These are phyloP conservation scores for Gasterosteus aculeatus DNA, from an alignment of 2,113 vertebrate genomes.

Conservation along the genomic window DNA sequence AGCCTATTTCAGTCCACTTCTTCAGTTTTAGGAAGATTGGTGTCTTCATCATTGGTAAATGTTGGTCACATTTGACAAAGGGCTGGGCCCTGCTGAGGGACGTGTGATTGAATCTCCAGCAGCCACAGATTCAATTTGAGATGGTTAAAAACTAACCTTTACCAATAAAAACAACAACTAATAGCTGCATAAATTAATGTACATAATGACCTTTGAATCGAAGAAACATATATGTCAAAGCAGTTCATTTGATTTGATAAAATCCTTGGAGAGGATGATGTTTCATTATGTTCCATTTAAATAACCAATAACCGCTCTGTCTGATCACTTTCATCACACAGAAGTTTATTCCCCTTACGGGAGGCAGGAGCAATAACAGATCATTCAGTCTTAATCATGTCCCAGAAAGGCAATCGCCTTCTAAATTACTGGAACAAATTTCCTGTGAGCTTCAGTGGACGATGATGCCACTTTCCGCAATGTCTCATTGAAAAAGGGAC, in stretches of 20 bases:
- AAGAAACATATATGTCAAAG: background rate
- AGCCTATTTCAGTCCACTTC: constrained; percentile 51
- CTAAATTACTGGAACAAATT: constrained; percentile 25
- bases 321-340: constrained; percentile 31
- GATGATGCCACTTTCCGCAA: background rate
- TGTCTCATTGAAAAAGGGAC: background rate
- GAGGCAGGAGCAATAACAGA: constrained; percentile 36
- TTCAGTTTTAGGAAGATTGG: constrained; percentile 43
- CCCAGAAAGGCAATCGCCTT: constrained; percentile 26
- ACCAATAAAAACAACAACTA: constrained; percentile 4
- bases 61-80: constrained; percentile 23
- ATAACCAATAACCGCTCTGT: background rate
- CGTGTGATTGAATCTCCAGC: constrained; percentile 23
- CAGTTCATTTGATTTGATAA: background rate
- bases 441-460: background rate
- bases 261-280: background rate
- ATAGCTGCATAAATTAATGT: background rate
- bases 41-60: constrained; percentile 37
- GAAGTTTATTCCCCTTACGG: constrained; percentile 13
- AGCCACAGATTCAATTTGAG: constrained; percentile 29
- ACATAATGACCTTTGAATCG: background rate
- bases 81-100: constrained; percentile 16
- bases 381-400: constrained; percentile 25
- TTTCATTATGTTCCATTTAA: constrained; percentile 8
- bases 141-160: constrained; percentile 1